Evolutionary conservation across 2,888 invertebrate species (phyloP).

Genomic region (Amphipoea lucens): DNA sequence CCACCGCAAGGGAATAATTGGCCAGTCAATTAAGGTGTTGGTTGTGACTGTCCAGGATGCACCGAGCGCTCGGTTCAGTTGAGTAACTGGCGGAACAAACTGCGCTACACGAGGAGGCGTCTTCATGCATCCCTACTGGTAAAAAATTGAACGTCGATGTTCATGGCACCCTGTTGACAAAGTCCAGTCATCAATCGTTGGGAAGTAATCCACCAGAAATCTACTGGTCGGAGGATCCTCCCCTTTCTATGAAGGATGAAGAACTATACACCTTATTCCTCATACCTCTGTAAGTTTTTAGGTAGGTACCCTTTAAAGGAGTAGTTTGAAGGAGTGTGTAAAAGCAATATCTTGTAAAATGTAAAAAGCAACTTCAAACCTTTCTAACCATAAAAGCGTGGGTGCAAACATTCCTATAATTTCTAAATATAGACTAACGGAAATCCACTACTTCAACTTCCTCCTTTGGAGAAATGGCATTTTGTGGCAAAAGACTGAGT

Average conservation of each 20-base stretch:
- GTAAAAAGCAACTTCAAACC: slow-evolving; percentile 20
- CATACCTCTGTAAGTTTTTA: not conserved
- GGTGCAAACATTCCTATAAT: not conserved
- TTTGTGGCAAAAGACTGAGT: not conserved
- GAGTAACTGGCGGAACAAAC: too few species aligned
- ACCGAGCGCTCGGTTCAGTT: too few species aligned
- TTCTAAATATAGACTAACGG: not conserved
- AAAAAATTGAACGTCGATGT: too few species aligned
- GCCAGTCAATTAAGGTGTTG: too few species aligned
- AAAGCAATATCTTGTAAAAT: slow-evolving; percentile 33
- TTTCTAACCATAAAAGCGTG: slow-evolving; percentile 19
- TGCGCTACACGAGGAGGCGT: too few species aligned
- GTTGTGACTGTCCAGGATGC: too few species aligned
- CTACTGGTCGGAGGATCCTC: not conserved
- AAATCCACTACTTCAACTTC: not conserved
- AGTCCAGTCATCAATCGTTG: too few species aligned
- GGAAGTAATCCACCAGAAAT: not conserved
- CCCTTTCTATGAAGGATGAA: not conserved
- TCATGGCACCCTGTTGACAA: too few species aligned
- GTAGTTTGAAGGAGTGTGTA: too few species aligned
- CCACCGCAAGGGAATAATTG: too few species aligned
- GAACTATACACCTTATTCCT: not conserved
- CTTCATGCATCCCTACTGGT: too few species aligned
- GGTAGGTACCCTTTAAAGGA: not conserved
- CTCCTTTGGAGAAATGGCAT: not conserved